Evolutionary conservation across 2,797 vertebrate species (phyloP).

Genomic region (Hylomyscus alleni): DNA sequence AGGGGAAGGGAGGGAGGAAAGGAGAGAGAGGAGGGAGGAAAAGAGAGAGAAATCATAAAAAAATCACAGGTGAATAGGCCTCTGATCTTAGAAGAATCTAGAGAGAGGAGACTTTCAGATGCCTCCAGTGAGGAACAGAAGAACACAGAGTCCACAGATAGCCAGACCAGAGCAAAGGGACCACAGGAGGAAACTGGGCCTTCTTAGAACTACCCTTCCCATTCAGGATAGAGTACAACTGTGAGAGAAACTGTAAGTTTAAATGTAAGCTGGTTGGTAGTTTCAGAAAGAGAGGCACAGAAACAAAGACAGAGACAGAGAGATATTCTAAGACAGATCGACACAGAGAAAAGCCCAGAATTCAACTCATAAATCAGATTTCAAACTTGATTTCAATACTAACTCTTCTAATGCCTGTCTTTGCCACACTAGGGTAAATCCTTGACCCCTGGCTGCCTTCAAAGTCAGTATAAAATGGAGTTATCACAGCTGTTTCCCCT

Average conservation of each 20-base stretch:
- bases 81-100: not conserved
- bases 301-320: not conserved
- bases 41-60: not conserved
- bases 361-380: not conserved
- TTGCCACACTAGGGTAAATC: not conserved
- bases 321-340: not conserved
- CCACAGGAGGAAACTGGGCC: not conserved
- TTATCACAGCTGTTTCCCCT: not conserved
- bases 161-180: not conserved
- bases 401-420: not conserved
- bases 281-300: not conserved
- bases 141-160: not conserved
- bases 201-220: not conserved
- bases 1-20: too few relatives aligned
- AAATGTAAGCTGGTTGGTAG: not conserved
- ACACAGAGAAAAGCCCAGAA: not conserved
- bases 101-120: not conserved
- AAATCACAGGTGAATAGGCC: not conserved
- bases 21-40: too few relatives aligned
- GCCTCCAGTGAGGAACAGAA: fast-evolving
- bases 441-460: not conserved
- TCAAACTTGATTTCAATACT: not conserved
- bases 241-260: not conserved
- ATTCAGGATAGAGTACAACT: too few relatives aligned
- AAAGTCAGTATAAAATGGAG: not conserved